Evolutionary conservation across 2,797 vertebrate species (phyloP).

Genomic region (Amazonetta brasiliensis): DNA sequence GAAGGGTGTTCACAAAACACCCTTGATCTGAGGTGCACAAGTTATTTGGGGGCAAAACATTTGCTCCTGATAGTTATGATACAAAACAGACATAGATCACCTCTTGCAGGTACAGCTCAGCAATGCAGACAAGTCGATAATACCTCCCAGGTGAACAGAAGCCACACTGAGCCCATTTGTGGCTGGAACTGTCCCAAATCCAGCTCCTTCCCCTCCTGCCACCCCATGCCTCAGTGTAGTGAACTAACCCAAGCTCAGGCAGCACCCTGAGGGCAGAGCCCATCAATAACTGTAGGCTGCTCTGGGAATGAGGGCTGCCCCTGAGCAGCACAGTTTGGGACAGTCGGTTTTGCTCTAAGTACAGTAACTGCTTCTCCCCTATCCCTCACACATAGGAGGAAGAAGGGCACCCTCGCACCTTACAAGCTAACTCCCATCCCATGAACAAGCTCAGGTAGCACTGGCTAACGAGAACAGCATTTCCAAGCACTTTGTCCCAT

Average conservation of each 20-base stretch:
- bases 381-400: accelerated
- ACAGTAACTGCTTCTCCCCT: neutral
- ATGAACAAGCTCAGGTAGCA: neutral
- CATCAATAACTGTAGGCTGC: accelerated
- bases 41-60: neutral
- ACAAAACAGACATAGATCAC: neutral
- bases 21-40: neutral
- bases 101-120: neutral
- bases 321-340: accelerated
- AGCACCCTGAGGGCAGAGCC: neutral
- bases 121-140: neutral
- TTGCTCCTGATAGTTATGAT: neutral
- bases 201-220: neutral
- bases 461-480: neutral
- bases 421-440: neutral
- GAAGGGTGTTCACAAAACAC: neutral
- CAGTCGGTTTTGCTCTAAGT: neutral
- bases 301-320: neutral
- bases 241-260: neutral
- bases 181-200: neutral
- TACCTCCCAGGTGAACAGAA: neutral
- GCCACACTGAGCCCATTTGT: neutral
- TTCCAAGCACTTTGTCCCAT: neutral
- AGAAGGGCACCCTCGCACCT: neutral
- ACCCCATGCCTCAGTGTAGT: accelerated